Evolutionary conservation across 2,888 invertebrate genomes (phyloP), one percentile per base, ranked within the genome.

Genomic region (Trimorus sp.): DNA sequence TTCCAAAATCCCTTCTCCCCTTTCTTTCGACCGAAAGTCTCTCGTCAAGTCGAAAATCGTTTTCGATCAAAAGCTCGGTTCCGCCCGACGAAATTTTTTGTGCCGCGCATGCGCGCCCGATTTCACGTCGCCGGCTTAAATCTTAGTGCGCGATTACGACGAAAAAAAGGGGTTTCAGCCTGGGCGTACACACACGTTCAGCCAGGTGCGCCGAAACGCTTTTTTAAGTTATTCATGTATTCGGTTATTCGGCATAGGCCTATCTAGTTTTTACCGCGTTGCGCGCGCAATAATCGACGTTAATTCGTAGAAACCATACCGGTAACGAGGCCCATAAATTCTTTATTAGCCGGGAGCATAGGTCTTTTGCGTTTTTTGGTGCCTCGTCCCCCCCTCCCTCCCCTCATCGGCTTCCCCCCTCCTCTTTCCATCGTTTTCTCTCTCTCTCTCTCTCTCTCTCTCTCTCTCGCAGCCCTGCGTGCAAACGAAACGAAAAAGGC

Each of bases 141-240:
- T 49, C 62, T 54, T 53, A 45, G 56, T 60, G 62, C 79, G 73
- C 65, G 65, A 73, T 79, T 79, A 74, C 37, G 54, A 26, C 54
- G 59, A 60, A 69, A 79, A 73, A 73, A 14, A 36, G 62, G n/a
- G 38, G n/a, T n/a, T 75, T 36, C 58, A 59, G 51, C 49, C 42
- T 42, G 11, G 65, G 70, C 26, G 26, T 26, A 26, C 26, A 26
- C 26, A 26, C 26, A 26, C 26, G 65, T 15, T 38, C 40, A 66
- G 86, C 85, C 90, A 89, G 90, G 88, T 90, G 90, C 87, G 86
- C 84, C 86, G 82, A 26, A 26, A 26, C 84, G 86, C 82, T 83
- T 83, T 84, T 84, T 88, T 90, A 91, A 91, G 88, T 89, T 91
- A 91, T 91, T 91, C 91, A 91, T 91, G 90, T 90, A 91, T 91